These are phyloP conservation scores for Galeopterus variegatus DNA, from an alignment of 2,113 vertebrate genomes.

Conservation along the genomic window DNA sequence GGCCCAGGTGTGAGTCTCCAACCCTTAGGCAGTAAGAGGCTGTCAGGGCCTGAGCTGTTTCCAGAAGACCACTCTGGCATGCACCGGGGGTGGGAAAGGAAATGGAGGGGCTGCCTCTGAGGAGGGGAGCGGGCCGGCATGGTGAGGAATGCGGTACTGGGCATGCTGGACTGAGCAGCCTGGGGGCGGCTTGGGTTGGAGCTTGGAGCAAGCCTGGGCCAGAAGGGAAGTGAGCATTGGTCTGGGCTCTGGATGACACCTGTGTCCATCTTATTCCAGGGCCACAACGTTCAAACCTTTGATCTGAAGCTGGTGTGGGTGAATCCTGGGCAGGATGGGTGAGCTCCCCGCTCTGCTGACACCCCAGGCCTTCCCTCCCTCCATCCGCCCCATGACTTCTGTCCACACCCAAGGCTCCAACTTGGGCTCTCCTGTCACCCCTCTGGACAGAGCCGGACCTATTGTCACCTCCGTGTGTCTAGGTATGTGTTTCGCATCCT, in stretches of 20 bases:
- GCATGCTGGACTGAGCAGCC: not conserved
- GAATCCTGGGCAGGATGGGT: constrained; percentile 79
- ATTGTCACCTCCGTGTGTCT: not conserved
- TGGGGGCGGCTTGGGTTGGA: not conserved
- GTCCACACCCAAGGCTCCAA: not conserved
- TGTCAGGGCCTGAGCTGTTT: not conserved
- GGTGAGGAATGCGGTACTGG: not conserved
- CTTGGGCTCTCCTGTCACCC: not conserved
- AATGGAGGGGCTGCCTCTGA: not conserved
- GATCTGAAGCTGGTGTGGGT: constrained; percentile 90
- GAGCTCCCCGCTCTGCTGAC: constrained; percentile 52
- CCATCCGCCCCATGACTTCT: not conserved
- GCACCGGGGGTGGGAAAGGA: not conserved
- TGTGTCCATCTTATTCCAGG: constrained; percentile 76
- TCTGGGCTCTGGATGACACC: not conserved
- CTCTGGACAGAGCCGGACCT: not conserved
- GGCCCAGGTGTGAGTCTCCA: not conserved
- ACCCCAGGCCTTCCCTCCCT: not conserved
- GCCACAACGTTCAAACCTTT: constrained; percentile 85
- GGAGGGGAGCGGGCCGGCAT: not conserved
- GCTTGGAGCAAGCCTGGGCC: not conserved
- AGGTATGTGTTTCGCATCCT: constrained; percentile 79
- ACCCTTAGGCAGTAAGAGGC: not conserved
- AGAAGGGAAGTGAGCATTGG: not conserved
- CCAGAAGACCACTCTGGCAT: not conserved